These are phyloP conservation scores for Acridotheres tristis DNA, from an alignment of 2,797 vertebrate genomes.

Conservation along the genomic window DNA sequence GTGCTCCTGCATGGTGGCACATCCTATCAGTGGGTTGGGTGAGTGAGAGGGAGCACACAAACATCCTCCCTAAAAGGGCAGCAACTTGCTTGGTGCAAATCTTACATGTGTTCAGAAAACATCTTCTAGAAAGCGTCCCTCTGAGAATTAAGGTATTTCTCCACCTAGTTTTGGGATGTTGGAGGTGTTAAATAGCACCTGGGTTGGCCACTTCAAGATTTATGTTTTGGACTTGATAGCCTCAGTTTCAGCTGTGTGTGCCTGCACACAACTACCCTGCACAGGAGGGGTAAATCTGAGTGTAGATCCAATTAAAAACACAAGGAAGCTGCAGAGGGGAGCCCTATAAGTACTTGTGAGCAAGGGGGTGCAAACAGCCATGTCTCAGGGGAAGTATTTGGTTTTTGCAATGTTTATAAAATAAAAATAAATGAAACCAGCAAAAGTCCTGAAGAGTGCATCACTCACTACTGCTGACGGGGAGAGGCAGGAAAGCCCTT, in stretches of 20 bases:
- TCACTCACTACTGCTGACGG: neutral
- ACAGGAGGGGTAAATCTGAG: neutral
- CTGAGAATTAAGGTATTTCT: neutral
- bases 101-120: neutral
- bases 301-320: neutral
- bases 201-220: neutral
- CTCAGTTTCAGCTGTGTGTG: neutral
- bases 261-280: neutral
- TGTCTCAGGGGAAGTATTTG: neutral
- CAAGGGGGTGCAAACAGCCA: neutral
- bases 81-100: neutral
- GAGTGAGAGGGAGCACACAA: neutral
- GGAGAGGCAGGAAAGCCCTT: neutral
- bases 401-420: neutral
- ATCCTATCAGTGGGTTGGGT: neutral
- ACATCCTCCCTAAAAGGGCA: neutral
- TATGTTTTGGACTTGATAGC: neutral
- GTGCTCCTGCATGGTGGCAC: neutral
- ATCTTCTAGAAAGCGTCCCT: neutral
- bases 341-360: neutral
- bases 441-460: neutral
- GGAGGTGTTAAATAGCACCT: neutral
- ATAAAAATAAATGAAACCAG: neutral
- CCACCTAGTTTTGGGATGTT: neutral
- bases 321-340: neutral